These are phyloP conservation scores for Nomada flava DNA, from an alignment of 2,888 invertebrate genomes.

Conservation along the genomic window DNA sequence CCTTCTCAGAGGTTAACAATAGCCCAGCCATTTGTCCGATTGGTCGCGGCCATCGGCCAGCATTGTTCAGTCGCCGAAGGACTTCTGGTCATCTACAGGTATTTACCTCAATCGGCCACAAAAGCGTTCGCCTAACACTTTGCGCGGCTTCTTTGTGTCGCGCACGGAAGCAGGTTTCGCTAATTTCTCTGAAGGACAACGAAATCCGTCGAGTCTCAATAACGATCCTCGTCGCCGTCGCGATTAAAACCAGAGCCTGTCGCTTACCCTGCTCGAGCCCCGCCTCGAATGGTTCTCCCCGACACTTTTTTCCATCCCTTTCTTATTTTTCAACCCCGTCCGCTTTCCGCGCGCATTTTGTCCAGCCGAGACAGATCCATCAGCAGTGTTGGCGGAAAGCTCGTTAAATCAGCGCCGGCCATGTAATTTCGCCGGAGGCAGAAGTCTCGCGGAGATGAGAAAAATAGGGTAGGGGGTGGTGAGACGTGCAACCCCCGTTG, in stretches of 20 bases:
- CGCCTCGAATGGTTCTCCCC: neutral
- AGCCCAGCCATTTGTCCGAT: constrained; percentile 79
- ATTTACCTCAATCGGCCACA: constrained; percentile 60
- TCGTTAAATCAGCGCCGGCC: constrained; percentile 65
- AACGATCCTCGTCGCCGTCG: neutral
- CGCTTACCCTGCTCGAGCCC: neutral
- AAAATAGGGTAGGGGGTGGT: constrained; percentile 57
- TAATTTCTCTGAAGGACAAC: neutral
- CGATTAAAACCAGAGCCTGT: neutral
- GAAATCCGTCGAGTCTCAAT: neutral
- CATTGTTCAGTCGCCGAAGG: constrained; percentile 76
- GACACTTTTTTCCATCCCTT: neutral
- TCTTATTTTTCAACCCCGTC: neutral
- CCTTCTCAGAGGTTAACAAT: constrained; percentile 70
- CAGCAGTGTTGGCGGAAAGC: constrained; percentile 47
- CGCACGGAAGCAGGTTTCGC: neutral
- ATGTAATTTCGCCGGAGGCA: constrained; percentile 50
- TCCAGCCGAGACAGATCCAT: constrained; percentile 30
- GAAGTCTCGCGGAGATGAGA: constrained; percentile 61
- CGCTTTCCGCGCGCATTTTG: neutral
- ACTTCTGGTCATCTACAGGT: constrained; percentile 67
- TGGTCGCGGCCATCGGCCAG: constrained; percentile 78
- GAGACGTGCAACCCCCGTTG: constrained; percentile 39
- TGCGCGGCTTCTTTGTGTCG: neutral
- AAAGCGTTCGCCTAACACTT: constrained; percentile 35